Base-by-base conservation (phyloP, 2,113 vertebrate genomes). In the Salvelinus namaycush region DNA sequence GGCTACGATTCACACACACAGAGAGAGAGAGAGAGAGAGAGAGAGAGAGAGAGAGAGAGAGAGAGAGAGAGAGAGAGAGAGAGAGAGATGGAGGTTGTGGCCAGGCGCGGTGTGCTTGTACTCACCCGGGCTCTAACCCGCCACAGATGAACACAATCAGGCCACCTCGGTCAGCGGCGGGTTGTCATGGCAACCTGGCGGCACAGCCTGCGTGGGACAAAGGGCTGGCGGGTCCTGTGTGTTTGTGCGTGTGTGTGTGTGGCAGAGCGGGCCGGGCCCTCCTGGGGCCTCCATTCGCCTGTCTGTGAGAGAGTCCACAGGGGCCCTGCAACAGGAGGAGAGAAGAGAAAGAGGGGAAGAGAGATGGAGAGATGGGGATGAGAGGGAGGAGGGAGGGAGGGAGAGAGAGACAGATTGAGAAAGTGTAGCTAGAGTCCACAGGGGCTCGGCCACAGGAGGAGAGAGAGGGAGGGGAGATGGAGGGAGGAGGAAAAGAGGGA, bases 171-270 rank as follows among this genome's bases (percentile, higher is more conserved):
- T 92, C 67, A 62, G 83, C 88, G 92, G 90, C 89, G 90, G 93
- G 95, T 97, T 96, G 91, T 95, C 94, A 96, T 97, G 95, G 95
- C 96, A 96, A 97, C 95, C 93, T 91, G 89, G 90, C 92, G 94
- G 94, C 92, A 87, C 90, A 93, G 93, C 92, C 94, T 95, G 93
- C 86, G 90, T 91, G 90, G 93, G 94, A 96, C 95, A 96, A 96
- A 89, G 94, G 93, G 13, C 83, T 90, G 86, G 92, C 95, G 92
- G 93, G 94, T 96, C 94, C 94, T 70, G 75, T 76, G 70, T 84
- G 73, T 44, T 18, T 68, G 75, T 73, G 83, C 3, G 26, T 79
- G 79, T 77, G 76, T 77, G 76, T 80, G 77, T 83, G 87, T 77
- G 83, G 87, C 83, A 79, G 80, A 83, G 91, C 67, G 76, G 86